Evolutionary conservation across 2,888 invertebrate species (phyloP), one percentile per base, ranked within the genome.

Genomic region (Noctua pronuba): DNA sequence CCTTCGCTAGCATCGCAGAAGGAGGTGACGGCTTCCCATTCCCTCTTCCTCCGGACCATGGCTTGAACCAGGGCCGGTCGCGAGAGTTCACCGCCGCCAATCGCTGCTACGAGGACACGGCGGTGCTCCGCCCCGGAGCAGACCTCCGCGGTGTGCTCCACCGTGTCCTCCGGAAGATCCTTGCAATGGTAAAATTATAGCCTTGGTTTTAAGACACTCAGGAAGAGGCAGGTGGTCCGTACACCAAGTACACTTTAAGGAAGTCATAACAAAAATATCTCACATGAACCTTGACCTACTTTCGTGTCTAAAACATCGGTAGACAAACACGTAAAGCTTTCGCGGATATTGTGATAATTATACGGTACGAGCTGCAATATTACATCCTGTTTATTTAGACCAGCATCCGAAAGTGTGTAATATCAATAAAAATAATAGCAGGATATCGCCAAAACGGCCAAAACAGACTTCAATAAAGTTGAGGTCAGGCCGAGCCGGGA

Each of bases 271-370:
- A 18, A 70, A 52, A n/a, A 16, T 24, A 7, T 58, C 13, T 62
- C 21, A 41, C 35, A 13, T 24, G 21, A 58, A 35, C 82, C 82
- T 70, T 85, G 72, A 28, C 60, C 77, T 41, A 65, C 13, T 70
- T 71, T 44, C n/a, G 10, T 24, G 24, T 38, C n/a, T 44, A n/a
- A 58, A 74, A 55, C n/a, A 38, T 67, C 35, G 70, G 41, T 31
- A 31, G 18, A 60, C 13, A 46, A 41, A 72, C 55, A 72, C 72
- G 65, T 41, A n/a, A 68, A 69, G 41, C 55, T 60, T 41, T 76
- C 52, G n/a, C 73, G 84, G 73, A 77, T 67, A 66, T 79, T 70
- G 38, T 49, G 46, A 62, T 83, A 86, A 78, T 75, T 75, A 86
- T 55, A 60, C 38, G 52, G 35, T 49, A 62, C 62, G 49, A 21